Evolutionary conservation across 1,140 invertebrate species (phyloP).

Genomic region (Gyrodactylus salaris): DNA sequence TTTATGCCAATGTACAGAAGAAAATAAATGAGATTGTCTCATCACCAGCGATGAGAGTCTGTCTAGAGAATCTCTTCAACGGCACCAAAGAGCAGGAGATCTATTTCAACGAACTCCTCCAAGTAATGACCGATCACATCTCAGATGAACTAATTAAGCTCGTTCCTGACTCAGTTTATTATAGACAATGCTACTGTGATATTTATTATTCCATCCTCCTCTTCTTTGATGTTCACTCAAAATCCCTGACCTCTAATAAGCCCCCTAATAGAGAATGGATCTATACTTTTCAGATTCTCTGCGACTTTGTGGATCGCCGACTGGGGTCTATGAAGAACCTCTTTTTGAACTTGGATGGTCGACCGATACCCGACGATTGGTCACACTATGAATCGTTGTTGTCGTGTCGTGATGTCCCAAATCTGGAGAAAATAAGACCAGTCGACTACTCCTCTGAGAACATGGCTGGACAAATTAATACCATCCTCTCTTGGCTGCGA

Average conservation of each 20-base stretch:
- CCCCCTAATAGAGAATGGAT: neutral
- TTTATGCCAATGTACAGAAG: neutral
- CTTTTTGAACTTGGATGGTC: neutral
- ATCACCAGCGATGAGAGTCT: neutral
- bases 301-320: neutral
- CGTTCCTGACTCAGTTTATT: neutral
- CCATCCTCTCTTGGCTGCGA: neutral
- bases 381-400: neutral
- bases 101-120: neutral
- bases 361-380: neutral
- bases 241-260: neutral
- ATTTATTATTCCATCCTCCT: neutral
- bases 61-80: neutral
- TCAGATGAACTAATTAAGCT: neutral
- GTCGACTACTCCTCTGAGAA: neutral
- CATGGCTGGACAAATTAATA: neutral
- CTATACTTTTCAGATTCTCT: neutral
- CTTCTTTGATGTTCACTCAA: neutral
- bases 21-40: neutral
- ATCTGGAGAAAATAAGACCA: neutral
- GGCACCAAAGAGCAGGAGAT: neutral
- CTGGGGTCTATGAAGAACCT: neutral
- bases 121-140: neutral
- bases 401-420: neutral
- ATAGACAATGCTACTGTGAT: neutral